Conservation (phyloP, 2,888 invertebrate genomes). For the Megastigmus dorsalis region DNA sequence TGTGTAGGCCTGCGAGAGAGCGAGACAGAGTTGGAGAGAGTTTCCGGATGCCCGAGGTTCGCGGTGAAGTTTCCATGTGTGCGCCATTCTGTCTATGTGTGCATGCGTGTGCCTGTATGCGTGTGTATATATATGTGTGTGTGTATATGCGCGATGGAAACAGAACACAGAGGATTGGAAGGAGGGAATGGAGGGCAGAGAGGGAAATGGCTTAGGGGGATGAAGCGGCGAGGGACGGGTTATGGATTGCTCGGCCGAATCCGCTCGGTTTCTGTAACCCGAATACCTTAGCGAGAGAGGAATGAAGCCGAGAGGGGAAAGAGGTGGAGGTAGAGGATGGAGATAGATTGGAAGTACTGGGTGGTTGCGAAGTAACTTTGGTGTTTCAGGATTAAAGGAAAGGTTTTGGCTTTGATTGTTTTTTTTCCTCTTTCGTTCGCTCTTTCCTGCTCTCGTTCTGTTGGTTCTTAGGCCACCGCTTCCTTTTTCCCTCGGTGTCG, state of each 20-base stretch:
- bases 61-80: constrained; percentile 16
- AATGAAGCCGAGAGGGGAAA: constrained; percentile 15
- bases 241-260: constrained; percentile 53
- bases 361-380: constrained; percentile 31
- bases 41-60: constrained; percentile 40
- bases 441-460: neutral
- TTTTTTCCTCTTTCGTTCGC: neutral
- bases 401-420: constrained; percentile 37
- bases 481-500: no score
- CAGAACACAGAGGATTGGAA: neutral
- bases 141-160: neutral
- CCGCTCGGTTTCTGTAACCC: constrained; percentile 49
- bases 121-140: no score
- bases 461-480: neutral
- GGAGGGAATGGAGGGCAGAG: neutral
- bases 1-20: neutral
- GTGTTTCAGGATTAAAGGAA: constrained; percentile 46
- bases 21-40: constrained; percentile 3
- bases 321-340: constrained; percentile 14
- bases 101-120: neutral
- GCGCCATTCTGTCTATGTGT: neutral
- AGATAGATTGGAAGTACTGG: constrained; percentile 45
- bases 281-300: constrained; percentile 44
- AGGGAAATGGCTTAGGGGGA: constrained; percentile 52
- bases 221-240: constrained; percentile 44